Base-by-base conservation (phyloP, 1,140 invertebrate genomes). In the Heliconius hewitsoni region DNA sequence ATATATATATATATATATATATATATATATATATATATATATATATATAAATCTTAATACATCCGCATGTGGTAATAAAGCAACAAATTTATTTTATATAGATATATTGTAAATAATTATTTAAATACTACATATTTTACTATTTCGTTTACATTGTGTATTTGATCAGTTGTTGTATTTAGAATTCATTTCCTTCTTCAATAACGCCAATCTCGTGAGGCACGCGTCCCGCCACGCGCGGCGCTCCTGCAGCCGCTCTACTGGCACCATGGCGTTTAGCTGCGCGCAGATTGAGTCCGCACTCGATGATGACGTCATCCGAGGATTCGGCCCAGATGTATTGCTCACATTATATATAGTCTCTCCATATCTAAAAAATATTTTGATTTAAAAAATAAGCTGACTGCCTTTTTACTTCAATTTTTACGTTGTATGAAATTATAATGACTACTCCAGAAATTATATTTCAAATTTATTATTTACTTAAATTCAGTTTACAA, bases 221-320 rank as follows among this genome's bases (percentile, higher is more conserved):
- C 97, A 97, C 37, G 96, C 95, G 89, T 99, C 98, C 55, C 98
- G 95, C 98, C 98, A 99, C 3, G 95, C 95, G 66, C 98, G 95
- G 80, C 98, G 93, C 77, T 97, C 96, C 66, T 95, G 95, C 27
- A 99, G 93, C 86, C 97, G 96, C 39, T 98, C 96, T 19, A 98
- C 83, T 0, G 98, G 97, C 30, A 97, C 96, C 87, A 96, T 96
- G 18, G 95, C 94, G 81, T 96, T 96, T 37, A 99, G 90, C 85
- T 98, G 96, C 37, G 97, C 89, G 79, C 96, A 96, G 74, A 97
- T 96, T 76, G 96, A 94, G 0, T 94, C 94, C 0, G 96, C 96
- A 50, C 95, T 91, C 60, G 95, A 93, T 13, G 97, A 97, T 83
- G 96, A 96, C 0, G 88, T 88, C 95, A 98, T 97, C 84, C 95